phyloP scores from a whole-genome alignment of 64 coral and sea anemone genomes.

The Montipora foliosa region DNA sequence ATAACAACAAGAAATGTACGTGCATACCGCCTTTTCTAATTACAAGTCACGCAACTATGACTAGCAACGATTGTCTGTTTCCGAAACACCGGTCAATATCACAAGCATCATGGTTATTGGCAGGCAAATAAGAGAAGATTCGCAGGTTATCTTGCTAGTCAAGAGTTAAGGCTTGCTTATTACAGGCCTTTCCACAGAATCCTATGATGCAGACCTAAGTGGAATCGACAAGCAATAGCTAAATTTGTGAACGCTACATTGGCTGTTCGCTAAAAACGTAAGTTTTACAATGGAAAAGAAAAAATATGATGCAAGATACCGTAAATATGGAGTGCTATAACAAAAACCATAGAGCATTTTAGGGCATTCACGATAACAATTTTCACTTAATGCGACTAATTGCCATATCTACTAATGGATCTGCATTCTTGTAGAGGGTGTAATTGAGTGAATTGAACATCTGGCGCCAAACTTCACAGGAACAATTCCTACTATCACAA shows the following conservation, averaged over 20 bases:
- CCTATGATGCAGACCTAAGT: background rate
- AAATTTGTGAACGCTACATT: no score
- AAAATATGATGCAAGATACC: background rate
- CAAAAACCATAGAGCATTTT: background rate
- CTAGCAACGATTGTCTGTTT: slow-evolving; percentile 23
- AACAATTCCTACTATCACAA: background rate
- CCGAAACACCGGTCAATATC: background rate
- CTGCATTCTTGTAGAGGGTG: slow-evolving; percentile 28
- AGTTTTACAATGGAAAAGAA: background rate
- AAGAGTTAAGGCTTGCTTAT: background rate
- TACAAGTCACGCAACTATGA: slow-evolving; percentile 17
- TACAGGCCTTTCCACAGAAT: background rate
- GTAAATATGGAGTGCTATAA: background rate
- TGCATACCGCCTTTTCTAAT: background rate
- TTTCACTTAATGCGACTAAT: background rate
- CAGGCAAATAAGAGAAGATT: background rate
- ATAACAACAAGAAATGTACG: slow-evolving; percentile 9
- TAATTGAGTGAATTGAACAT: background rate
- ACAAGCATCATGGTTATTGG: background rate
- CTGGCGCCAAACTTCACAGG: background rate
- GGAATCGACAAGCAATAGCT: background rate
- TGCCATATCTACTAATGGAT: background rate
- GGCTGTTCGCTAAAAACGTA: background rate
- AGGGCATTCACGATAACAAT: background rate
- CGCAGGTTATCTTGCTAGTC: background rate